Conservation (phyloP, 2,888 invertebrate species). For the Endotricha flammealis region DNA sequence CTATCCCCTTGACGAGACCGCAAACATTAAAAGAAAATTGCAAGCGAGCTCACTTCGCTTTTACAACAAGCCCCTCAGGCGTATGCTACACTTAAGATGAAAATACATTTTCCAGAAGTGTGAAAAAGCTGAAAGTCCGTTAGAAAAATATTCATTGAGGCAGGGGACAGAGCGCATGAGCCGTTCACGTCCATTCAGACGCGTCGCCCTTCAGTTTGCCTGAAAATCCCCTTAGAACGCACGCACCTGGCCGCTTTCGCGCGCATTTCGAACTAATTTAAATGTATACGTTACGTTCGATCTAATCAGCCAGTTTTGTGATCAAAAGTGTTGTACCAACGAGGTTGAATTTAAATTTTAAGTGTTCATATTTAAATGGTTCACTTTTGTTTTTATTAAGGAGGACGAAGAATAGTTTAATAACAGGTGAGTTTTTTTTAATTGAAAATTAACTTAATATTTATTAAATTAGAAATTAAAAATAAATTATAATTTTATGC, state of each 20-base stretch:
- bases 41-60: slow-evolving; percentile 19
- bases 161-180: slow-evolving; percentile 51
- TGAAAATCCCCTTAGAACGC: slow-evolving; percentile 54
- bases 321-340: slow-evolving; percentile 14
- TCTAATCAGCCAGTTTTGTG: slow-evolving; percentile 32
- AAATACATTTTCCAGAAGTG: slow-evolving; percentile 34
- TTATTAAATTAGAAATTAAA: too few relatives aligned
- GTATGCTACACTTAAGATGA: slow-evolving; percentile 31
- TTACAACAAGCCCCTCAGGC: slow-evolving; percentile 27
- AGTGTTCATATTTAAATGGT: slow-evolving; percentile 14
- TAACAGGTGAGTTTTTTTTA: slow-evolving; percentile 7
- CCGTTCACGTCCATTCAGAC: slow-evolving; percentile 47
- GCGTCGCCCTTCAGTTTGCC: slow-evolving; percentile 59
- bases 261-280: slow-evolving; percentile 56
- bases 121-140: slow-evolving; percentile 46
- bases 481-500: too few relatives aligned
- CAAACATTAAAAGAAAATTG: slow-evolving; percentile 11
- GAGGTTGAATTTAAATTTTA: slow-evolving; percentile 21
- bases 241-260: slow-evolving; percentile 52
- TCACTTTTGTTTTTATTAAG: slow-evolving; percentile 11
- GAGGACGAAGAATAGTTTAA: slow-evolving; percentile 6
- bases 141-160: slow-evolving; percentile 39
- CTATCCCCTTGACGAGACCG: neutral
- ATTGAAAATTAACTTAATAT: too few relatives aligned
- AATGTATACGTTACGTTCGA: slow-evolving; percentile 35